Evolutionary conservation across 2,113 vertebrate genomes (phyloP).

Genomic region (Ginglymostoma cirratum): DNA sequence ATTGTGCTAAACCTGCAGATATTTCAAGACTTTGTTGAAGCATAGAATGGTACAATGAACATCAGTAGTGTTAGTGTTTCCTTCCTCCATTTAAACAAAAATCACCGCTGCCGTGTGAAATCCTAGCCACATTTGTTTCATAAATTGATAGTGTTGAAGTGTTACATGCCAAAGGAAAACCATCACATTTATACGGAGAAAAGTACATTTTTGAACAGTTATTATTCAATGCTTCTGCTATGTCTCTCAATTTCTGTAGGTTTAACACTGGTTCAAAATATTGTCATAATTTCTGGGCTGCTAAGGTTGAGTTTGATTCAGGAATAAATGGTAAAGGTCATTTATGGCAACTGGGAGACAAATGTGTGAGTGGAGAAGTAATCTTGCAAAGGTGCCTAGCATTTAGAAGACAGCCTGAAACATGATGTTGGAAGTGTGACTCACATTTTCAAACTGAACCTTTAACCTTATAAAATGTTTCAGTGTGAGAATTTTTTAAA

Average conservation of each 20-base stretch:
- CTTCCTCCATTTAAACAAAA: no score
- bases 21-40: no score
- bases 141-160: no score
- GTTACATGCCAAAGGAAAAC: no score
- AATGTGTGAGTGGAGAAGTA: neutral
- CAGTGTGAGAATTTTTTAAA: neutral
- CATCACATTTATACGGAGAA: no score
- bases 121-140: no score
- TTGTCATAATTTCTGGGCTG: neutral
- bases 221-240: neutral
- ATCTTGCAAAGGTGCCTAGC: neutral
- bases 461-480: neutral
- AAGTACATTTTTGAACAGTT: no score
- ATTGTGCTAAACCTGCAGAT: no score
- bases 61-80: no score
- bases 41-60: no score
- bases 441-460: neutral
- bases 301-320: neutral
- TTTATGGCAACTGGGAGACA: neutral
- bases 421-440: neutral
- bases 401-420: neutral
- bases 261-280: neutral
- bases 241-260: neutral
- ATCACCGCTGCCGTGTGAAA: no score
- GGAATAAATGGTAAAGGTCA: conserved; percentile 22